Percentiles rank a stretch among this genome's conserved stretches.
phyloP scores from a whole-genome alignment of 2,797 vertebrate genomes.

The Syngnathus rostellatus region DNA sequence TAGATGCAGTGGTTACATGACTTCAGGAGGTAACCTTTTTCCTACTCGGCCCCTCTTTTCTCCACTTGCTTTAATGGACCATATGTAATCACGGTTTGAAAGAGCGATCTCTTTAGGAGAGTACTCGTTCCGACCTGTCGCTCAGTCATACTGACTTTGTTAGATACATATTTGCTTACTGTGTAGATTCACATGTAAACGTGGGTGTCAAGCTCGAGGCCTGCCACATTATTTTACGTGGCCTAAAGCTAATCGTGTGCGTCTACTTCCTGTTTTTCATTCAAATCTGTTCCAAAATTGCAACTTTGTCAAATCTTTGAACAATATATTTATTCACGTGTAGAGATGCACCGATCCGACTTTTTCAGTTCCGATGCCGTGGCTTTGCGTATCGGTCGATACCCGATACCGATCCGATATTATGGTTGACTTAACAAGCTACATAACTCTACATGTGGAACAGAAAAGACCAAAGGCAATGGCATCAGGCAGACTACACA shows the following conservation, averaged over 20 bases:
- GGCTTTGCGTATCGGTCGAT: too few species aligned
- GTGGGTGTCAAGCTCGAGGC: not conserved
- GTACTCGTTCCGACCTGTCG: not conserved
- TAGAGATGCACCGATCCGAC: too few species aligned
- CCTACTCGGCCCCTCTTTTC: not conserved
- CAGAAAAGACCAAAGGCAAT: too few species aligned
- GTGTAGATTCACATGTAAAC: not conserved
- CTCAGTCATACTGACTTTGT: not conserved
- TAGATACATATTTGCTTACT: not conserved
- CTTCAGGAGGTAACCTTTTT: constrained; percentile 39
- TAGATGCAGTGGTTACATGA: constrained; percentile 30
- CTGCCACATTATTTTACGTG: not conserved
- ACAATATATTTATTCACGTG: too few species aligned
- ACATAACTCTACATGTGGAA: too few species aligned
- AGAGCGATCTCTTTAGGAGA: too few species aligned
- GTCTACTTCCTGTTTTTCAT: not conserved
- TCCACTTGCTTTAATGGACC: not conserved
- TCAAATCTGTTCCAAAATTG: not conserved
- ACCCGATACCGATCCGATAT: too few species aligned
- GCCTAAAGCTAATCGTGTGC: not conserved
- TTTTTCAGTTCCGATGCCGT: too few species aligned
- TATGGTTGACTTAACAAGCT: too few species aligned
- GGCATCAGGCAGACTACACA: too few species aligned
- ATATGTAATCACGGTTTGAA: not conserved
- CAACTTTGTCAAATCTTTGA: not conserved